Percentiles rank a stretch among this genome's conserved stretches.
These are phyloP conservation scores for Synergus japonicus DNA, from an alignment of 2,888 invertebrate genomes.

Conservation along the genomic window DNA sequence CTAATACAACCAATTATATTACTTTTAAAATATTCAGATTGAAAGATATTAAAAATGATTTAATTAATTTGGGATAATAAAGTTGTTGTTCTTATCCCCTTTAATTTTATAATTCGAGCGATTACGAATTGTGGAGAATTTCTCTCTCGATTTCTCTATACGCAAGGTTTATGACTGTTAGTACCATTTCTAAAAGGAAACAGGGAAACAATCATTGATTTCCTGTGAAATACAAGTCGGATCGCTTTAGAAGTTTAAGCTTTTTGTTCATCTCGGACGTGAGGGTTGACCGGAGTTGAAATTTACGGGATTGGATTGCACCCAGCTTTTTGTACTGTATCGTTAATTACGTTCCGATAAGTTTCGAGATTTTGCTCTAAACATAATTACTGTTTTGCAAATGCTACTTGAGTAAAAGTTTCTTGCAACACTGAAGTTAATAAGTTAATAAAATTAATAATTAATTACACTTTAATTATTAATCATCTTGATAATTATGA, in stretches of 20 bases:
- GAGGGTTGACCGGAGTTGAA: constrained; percentile 58
- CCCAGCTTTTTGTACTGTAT: constrained; percentile 58
- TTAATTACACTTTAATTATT: too few species aligned
- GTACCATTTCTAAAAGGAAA: neutral
- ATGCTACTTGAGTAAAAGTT: neutral
- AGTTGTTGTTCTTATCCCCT: neutral
- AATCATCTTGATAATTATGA: too few species aligned
- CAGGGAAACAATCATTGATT: constrained; percentile 15
- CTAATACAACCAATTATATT: neutral
- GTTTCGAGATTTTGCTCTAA: constrained; percentile 47
- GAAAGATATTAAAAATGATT: neutral
- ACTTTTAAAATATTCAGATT: too few species aligned
- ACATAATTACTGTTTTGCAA: neutral
- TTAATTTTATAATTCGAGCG: neutral
- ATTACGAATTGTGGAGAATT: neutral
- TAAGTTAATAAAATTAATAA: neutral
- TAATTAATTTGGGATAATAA: neutral
- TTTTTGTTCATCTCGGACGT: constrained; percentile 54
- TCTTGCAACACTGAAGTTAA: neutral
- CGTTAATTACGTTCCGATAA: constrained; percentile 70
- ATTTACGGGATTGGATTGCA: constrained; percentile 71
- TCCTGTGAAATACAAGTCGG: constrained; percentile 4
- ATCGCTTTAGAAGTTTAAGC: constrained; percentile 7
- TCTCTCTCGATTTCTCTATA: neutral
- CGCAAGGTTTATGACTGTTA: neutral